Evolutionary conservation across 2,797 vertebrate species (phyloP).

Genomic region (Xiphophorus birchmanni): DNA sequence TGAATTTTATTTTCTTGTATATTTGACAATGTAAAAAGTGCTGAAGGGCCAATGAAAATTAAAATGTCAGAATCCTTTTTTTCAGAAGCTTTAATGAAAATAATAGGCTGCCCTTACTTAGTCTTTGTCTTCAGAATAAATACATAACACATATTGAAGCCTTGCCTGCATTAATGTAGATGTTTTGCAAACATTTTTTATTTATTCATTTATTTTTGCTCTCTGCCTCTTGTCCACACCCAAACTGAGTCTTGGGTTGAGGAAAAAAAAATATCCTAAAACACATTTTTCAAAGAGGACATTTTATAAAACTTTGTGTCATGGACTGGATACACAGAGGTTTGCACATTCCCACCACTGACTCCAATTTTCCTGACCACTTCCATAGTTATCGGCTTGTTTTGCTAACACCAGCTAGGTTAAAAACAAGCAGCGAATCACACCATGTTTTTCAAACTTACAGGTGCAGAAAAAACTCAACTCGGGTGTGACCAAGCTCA

Average conservation of each 20-base stretch:
- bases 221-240: neutral
- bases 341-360: neutral
- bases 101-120: neutral
- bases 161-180: neutral
- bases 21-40: neutral
- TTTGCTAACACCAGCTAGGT: neutral
- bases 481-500: neutral
- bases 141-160: neutral
- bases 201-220: neutral
- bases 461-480: neutral
- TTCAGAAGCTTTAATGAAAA: neutral
- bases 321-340: neutral
- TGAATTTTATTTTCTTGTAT: neutral
- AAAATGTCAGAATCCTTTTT: neutral
- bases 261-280: neutral
- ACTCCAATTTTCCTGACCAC: neutral
- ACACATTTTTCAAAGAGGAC: neutral
- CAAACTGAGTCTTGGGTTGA: neutral
- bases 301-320: neutral
- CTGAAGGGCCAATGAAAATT: neutral
- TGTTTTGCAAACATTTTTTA: neutral
- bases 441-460: neutral
- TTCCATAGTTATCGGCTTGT: neutral
- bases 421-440: neutral
- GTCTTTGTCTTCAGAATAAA: neutral